A percentile compares a stretch with the other conserved stretches of the same genome.
Conservation (phyloP, 2,888 invertebrate species). For the Eupithecia tripunctaria region DNA sequence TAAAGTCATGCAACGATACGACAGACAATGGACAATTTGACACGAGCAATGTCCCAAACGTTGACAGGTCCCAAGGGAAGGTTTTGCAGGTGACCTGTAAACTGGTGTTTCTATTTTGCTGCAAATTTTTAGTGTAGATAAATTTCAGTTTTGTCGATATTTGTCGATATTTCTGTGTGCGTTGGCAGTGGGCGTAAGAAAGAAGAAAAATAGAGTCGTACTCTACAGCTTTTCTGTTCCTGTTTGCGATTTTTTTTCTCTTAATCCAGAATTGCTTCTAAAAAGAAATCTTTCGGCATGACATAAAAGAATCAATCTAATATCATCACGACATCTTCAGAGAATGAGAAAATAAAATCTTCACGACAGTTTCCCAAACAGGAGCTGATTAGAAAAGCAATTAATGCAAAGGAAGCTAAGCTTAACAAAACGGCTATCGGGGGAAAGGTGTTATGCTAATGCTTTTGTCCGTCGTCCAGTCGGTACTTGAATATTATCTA, state of each 20-base stretch:
- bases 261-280: background rate
- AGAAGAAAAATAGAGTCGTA: background rate
- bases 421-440: slow-evolving; percentile 41
- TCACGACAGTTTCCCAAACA: slow-evolving; percentile 1
- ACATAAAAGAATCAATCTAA: background rate
- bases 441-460: slow-evolving; percentile 54
- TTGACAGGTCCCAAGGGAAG: background rate
- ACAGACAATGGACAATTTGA: slow-evolving; percentile 4
- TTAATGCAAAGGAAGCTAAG: slow-evolving; percentile 28
- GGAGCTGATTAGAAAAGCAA: slow-evolving; percentile 28
- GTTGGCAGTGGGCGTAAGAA: no score
- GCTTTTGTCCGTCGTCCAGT: slow-evolving; percentile 47
- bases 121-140: background rate
- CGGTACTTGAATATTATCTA: slow-evolving; percentile 56
- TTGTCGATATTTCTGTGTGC: no score
- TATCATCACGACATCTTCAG: background rate
- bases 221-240: background rate
- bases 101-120: background rate
- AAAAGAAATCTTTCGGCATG: background rate
- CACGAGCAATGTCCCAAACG: background rate
- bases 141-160: no score
- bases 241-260: no score
- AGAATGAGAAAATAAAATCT: background rate
- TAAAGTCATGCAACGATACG: background rate
- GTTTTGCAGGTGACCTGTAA: background rate